Evolutionary conservation across 2,113 vertebrate species (phyloP).

Genomic region (Pseudolaguvia tuberculata): DNA sequence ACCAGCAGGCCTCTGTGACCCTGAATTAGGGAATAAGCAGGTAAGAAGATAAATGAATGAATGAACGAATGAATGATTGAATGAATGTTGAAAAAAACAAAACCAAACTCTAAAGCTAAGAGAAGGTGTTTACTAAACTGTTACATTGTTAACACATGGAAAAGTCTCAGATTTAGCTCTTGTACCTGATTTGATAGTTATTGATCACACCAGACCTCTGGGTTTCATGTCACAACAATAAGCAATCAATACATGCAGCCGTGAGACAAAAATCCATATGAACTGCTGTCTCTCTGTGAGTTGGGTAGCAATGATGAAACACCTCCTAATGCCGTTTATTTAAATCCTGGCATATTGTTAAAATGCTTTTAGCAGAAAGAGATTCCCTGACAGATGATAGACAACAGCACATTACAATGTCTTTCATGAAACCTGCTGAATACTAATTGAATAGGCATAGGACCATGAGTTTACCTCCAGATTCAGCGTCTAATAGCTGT

Average conservation of each 20-base stretch:
- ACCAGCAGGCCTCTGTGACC: no score
- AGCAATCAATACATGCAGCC: conserved; percentile 32
- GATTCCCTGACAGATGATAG: conserved; percentile 19
- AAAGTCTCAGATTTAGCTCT: background rate
- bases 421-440: conserved; percentile 2
- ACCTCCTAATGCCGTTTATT: background rate
- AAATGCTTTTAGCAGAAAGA: conserved; percentile 4
- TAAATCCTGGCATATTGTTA: conserved; percentile 8
- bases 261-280: conserved; percentile 28
- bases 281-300: conserved; percentile 1
- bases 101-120: background rate
- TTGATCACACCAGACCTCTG: conserved; percentile 22
- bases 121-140: background rate
- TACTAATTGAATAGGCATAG: conserved; percentile 13
- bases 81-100: background rate
- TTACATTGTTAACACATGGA: background rate
- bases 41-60: no score
- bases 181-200: conserved; percentile 19
- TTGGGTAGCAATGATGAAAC: conserved; percentile 17
- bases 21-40: no score
- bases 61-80: no score
- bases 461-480: conserved; percentile 11
- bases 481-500: background rate
- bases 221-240: conserved; percentile 30
- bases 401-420: background rate